A percentile compares a stretch with the other conserved stretches of the same genome.
Conservation (phyloP, 2,888 invertebrate genomes). For the Apamea anceps region DNA sequence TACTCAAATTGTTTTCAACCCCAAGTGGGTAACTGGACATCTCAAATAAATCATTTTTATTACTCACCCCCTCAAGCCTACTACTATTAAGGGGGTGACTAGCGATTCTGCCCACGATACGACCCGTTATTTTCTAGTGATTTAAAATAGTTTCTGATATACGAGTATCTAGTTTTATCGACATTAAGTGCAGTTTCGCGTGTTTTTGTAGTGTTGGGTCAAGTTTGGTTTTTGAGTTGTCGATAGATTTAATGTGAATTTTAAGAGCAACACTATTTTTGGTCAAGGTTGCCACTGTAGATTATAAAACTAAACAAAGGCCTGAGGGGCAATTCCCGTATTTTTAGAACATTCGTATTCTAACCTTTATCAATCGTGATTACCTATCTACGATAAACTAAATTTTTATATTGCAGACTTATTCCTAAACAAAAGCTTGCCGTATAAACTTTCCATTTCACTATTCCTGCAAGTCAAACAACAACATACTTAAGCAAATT, state of each 20-base stretch:
- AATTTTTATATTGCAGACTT: background rate
- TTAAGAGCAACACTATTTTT: constrained; percentile 8
- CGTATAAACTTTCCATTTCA: background rate
- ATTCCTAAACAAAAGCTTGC: background rate
- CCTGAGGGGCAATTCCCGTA: background rate
- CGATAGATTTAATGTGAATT: constrained; percentile 19
- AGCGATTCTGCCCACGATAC: constrained; percentile 77
- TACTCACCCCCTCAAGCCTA: constrained; percentile 77
- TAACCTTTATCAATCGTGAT: background rate
- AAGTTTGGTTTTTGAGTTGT: constrained; percentile 13
- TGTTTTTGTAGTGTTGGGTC: constrained; percentile 66
- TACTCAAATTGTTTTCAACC: constrained; percentile 88
- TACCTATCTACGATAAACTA: background rate
- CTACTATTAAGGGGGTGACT: constrained; percentile 80
- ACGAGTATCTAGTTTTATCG: constrained; percentile 77
- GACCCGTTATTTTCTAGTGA: constrained; percentile 75
- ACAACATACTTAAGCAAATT: background rate
- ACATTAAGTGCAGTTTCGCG: constrained; percentile 84
- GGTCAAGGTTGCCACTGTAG: background rate
- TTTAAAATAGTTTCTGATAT: constrained; percentile 82
- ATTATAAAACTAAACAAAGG: no score
- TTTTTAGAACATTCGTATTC: background rate
- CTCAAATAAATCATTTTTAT: constrained; percentile 89
- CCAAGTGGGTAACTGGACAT: constrained; percentile 84
- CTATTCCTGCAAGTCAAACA: background rate